phyloP scores from a whole-genome alignment of 2,797 vertebrate genomes.

The Otolemur crassicaudatus region DNA sequence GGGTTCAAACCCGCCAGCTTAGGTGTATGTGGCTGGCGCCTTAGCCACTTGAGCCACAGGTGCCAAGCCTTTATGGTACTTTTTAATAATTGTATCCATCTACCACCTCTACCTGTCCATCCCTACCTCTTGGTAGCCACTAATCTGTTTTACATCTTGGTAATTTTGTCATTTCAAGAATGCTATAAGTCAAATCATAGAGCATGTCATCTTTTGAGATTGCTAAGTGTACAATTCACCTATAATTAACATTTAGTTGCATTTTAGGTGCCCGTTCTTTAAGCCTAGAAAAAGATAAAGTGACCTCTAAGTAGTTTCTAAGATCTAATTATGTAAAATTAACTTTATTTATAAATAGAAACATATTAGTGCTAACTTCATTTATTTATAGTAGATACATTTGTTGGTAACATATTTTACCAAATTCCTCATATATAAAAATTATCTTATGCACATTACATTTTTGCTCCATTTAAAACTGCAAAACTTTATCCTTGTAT shows the following conservation, averaged over 20 bases:
- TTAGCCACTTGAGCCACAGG: no score
- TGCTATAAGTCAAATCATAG: not conserved
- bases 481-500: not conserved
- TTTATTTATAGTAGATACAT: not conserved
- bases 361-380: not conserved
- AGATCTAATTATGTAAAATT: not conserved
- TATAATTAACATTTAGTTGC: slow-evolving; percentile 6
- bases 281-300: not conserved
- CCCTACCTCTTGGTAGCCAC: not conserved
- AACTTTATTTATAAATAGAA: not conserved
- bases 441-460: not conserved
- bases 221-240: not conserved
- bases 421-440: slow-evolving; percentile 9
- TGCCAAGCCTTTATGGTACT: not conserved
- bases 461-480: slow-evolving; percentile 28
- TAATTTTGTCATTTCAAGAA: not conserved
- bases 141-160: not conserved
- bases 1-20: no score
- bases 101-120: not conserved
- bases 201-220: not conserved
- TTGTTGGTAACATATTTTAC: not conserved
- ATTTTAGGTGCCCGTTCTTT: not conserved
- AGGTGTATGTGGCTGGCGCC: no score
- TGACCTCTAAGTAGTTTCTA: slow-evolving; percentile 14
- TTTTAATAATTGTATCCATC: not conserved